Percentiles rank a stretch among this genome's conserved stretches.
phyloP scores from a whole-genome alignment of 2,113 vertebrate species.

The Blennius ocellaris region DNA sequence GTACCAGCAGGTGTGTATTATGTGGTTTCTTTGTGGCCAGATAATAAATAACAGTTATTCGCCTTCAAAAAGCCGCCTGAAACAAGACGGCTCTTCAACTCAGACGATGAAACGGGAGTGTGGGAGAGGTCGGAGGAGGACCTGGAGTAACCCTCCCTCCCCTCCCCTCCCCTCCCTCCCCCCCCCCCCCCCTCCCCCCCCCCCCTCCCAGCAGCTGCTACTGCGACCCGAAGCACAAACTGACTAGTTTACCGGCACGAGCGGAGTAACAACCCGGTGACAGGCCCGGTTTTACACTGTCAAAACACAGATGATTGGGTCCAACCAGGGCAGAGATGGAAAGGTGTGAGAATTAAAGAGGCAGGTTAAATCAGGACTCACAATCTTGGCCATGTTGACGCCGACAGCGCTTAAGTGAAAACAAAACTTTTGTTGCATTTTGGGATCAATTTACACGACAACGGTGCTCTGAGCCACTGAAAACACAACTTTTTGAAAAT shows the following conservation, averaged over 20 bases:
- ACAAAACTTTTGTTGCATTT: too few relatives aligned
- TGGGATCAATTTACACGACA: too few relatives aligned
- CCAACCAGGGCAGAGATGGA: slow-evolving; percentile 12
- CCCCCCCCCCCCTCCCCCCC: slow-evolving; percentile 2
- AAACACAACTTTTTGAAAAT: too few relatives aligned
- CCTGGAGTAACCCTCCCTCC: slow-evolving; percentile 7
- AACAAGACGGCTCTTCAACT: background rate
- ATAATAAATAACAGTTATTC: background rate
- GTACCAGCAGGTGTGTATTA: too few relatives aligned
- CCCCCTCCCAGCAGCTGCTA: background rate
- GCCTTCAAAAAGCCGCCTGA: background rate
- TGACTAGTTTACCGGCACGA: background rate
- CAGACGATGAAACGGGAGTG: slow-evolving; percentile 9
- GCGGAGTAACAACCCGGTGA: slow-evolving; percentile 17
- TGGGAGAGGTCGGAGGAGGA: background rate
- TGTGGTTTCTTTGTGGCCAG: too few relatives aligned
- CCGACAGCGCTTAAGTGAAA: too few relatives aligned
- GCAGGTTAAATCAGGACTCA: slow-evolving; percentile 7
- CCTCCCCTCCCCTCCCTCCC: slow-evolving; percentile 12
- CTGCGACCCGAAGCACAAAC: slow-evolving; percentile 22
- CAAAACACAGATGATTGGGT: slow-evolving; percentile 47
- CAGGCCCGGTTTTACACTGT: too few relatives aligned
- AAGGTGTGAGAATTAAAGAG: background rate
- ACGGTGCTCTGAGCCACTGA: too few relatives aligned
- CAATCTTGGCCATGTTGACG: too few relatives aligned